phyloP scores from a whole-genome alignment of 2,797 vertebrate genomes.

The Xenopus petersii region DNA sequence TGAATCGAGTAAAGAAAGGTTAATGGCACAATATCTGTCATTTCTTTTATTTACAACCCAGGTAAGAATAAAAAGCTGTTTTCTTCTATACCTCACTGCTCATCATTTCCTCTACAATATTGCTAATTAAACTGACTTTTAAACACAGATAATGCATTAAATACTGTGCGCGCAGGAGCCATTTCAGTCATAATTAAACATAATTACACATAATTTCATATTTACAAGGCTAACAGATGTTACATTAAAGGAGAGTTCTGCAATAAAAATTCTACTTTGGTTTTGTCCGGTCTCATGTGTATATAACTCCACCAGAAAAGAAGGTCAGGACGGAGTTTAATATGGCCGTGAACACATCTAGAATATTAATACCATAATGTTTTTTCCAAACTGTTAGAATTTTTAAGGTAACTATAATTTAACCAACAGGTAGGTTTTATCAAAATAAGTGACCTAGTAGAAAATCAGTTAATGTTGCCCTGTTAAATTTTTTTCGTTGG shows the following conservation, averaged over 20 bases:
- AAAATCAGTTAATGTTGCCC: too few species aligned
- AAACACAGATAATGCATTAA: conserved; percentile 45
- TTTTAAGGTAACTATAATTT: too few species aligned
- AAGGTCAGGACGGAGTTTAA: too few species aligned
- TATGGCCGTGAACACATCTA: too few species aligned
- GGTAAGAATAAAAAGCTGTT: not conserved
- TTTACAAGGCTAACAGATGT: conserved; percentile 35
- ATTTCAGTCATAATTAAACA: conserved; percentile 40
- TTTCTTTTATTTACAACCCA: not conserved
- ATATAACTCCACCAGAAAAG: not conserved
- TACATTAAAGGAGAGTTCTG: conserved; percentile 27
- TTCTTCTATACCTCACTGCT: not conserved
- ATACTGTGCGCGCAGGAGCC: conserved; percentile 29
- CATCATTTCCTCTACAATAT: conserved; percentile 11
- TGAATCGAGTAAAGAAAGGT: not conserved
- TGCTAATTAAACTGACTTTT: conserved; percentile 40
- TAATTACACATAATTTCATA: conserved; percentile 46
- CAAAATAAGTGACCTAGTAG: too few species aligned
- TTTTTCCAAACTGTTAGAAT: too few species aligned
- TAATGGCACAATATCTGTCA: not conserved
- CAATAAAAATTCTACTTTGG: conserved; percentile 2
- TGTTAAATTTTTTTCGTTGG: too few species aligned
- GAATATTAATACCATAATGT: too few species aligned
- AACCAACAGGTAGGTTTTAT: too few species aligned
- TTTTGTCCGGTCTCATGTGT: conserved; percentile 10